Percentiles rank a stretch among this genome's conserved stretches.
These are phyloP conservation scores for Drosophila tsacasi DNA, from an alignment of 1,140 invertebrate species.

Conservation along the genomic window DNA sequence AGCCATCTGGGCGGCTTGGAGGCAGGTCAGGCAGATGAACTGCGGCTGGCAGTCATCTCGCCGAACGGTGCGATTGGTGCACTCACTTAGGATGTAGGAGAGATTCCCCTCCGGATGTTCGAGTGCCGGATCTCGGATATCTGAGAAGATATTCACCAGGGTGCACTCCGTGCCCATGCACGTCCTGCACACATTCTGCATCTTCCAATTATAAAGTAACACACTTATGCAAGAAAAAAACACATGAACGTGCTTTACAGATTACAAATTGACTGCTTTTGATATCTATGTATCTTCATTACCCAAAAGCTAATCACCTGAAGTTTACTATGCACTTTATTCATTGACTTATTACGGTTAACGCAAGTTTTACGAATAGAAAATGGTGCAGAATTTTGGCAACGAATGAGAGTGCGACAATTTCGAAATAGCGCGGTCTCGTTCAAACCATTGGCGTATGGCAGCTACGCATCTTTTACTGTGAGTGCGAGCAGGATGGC, in stretches of 20 bases:
- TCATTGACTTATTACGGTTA: background rate
- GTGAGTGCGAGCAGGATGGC: background rate
- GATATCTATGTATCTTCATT: background rate
- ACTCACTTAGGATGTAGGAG: conserved; percentile 45
- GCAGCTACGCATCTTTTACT: background rate
- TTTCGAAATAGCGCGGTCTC: conserved; percentile 2
- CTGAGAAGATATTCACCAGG: conserved; percentile 58
- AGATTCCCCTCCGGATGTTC: conserved; percentile 31
- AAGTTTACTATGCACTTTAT: background rate
- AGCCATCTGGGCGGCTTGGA: conserved; percentile 50
- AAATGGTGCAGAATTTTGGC: background rate
- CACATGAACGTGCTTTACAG: conserved; percentile 13
- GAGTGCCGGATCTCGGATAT: conserved; percentile 21
- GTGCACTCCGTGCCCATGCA: conserved; percentile 54
- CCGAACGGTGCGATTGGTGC: conserved; percentile 32
- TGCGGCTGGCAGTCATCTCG: conserved; percentile 43
- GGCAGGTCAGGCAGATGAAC: conserved; percentile 52
- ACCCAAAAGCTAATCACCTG: background rate
- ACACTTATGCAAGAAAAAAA: background rate
- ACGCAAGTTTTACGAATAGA: background rate
- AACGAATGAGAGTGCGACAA: background rate
- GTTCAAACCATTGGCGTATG: too few species aligned
- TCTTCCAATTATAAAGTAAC: background rate
- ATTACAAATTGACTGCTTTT: background rate
- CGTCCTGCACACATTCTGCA: conserved; percentile 53